Conservation (phyloP, 2,113 vertebrate species). For the Sinocyclocheilus grahami region DNA sequence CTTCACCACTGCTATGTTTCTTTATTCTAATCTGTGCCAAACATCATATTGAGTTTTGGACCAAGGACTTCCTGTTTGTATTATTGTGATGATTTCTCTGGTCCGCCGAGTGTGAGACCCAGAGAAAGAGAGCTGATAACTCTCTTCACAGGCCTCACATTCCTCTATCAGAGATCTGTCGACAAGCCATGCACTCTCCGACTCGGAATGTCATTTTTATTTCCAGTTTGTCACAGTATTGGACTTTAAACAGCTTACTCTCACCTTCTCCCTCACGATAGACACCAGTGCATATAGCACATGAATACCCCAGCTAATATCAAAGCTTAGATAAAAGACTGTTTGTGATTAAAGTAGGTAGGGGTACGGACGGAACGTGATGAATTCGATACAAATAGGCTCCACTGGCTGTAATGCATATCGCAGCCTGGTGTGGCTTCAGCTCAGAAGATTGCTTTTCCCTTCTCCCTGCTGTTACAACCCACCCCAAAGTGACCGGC, state of each 20-base stretch:
- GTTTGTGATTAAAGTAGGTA: slow-evolving; percentile 73
- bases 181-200: slow-evolving; percentile 16
- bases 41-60: slow-evolving; percentile 62
- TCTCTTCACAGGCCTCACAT: slow-evolving; percentile 22
- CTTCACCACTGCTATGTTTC: slow-evolving; percentile 26
- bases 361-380: slow-evolving; percentile 67
- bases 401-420: slow-evolving; percentile 75
- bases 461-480: slow-evolving; percentile 70
- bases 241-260: slow-evolving; percentile 39
- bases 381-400: slow-evolving; percentile 74
- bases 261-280: slow-evolving; percentile 1
- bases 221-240: slow-evolving; percentile 40
- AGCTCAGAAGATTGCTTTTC: slow-evolving; percentile 66
- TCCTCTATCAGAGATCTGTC: slow-evolving; percentile 45
- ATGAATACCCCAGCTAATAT: not conserved
- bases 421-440: slow-evolving; percentile 73
- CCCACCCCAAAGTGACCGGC: slow-evolving; percentile 60
- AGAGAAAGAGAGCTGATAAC: slow-evolving; percentile 44
- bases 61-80: slow-evolving; percentile 46
- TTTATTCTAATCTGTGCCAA: slow-evolving; percentile 58
- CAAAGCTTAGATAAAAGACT: slow-evolving; percentile 65
- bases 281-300: not conserved
- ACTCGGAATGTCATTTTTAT: slow-evolving; percentile 41
- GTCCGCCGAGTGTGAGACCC: slow-evolving; percentile 20
- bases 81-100: slow-evolving; percentile 25